Base-by-base conservation (phyloP, 2,888 invertebrate species). In the Lasioglossum malachurum region DNA sequence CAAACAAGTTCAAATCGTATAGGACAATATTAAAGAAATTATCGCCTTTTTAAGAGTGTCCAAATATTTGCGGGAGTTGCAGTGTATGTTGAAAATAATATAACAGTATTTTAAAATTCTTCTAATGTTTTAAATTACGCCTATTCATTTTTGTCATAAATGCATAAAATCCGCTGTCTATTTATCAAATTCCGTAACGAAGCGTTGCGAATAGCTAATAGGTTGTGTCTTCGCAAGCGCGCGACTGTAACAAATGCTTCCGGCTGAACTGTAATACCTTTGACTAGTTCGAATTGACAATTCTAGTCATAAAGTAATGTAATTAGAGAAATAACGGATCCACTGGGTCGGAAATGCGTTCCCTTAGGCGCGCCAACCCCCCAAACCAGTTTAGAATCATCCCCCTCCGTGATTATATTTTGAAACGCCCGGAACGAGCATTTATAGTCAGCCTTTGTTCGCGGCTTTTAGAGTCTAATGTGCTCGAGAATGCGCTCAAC, bases 351-450 rank as follows among this genome's bases (percentile, higher is more conserved):
- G 31, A 77, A 64, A 73, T 73, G 31, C 23, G 60, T 64, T 49
- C 60, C 49, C 71, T 72, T 72, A 19, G 60, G 38, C 71, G 46
- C n/a, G 38, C 76, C 46, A 14, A 14, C n/a, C 35, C 16, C 60
- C 12, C 12, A 23, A 49, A 27, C 38, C 16, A 31, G 38, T 38
- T 81, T 46, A 81, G 76, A 31, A 64, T 60, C 64, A 41, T 49
- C 78, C 64, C 73, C 64, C 49, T 53, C 12, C 72, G 64, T 72
- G 78, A 78, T 73, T 78, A 73, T 60, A 73, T 78, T 82, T 78
- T 8, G 23, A 73, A 73, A 77, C 41, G 23, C 73, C 10, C 1
- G 3, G 60, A 71, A 72, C 46, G 72, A 81, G 71, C 77, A 31
- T 72, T 46, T 82, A 64, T 78, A 69, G 38, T 41, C 38, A 8